A percentile compares a stretch with the other conserved stretches of the same genome.
phyloP scores from a whole-genome alignment of 1,140 invertebrate species.

The Heterodera schachtii region DNA sequence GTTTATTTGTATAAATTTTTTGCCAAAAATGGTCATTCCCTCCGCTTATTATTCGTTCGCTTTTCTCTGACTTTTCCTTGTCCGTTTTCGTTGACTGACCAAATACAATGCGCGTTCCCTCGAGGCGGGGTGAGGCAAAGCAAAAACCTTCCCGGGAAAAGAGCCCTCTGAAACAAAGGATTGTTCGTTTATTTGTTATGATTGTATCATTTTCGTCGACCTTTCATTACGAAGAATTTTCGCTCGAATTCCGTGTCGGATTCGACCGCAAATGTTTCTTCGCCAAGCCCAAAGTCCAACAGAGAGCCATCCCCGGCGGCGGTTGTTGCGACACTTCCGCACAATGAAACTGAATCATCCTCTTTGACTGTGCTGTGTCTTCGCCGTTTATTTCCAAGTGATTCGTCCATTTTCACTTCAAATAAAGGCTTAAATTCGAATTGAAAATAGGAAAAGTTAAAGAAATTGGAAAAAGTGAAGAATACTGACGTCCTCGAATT shows the following conservation, averaged over 20 bases:
- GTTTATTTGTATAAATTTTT: too few relatives aligned
- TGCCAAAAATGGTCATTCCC: too few relatives aligned
- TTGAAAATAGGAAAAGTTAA: too few relatives aligned
- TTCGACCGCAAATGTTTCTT: neutral
- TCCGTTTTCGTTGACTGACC: neutral
- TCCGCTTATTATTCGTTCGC: too few relatives aligned
- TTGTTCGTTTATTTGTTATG: neutral
- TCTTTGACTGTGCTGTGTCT: neutral
- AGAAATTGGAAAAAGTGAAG: too few relatives aligned
- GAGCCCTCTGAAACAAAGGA: constrained; percentile 17
- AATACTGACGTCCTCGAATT: too few relatives aligned
- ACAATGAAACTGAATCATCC: constrained; percentile 6
- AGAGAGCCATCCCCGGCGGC: neutral
- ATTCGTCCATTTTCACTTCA: too few relatives aligned
- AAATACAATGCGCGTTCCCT: constrained; percentile 10
- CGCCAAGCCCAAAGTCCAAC: neutral
- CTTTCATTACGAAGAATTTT: constrained; percentile 23
- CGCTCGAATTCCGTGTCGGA: constrained; percentile 8
- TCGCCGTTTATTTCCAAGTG: neutral
- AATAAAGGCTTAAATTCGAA: too few relatives aligned
- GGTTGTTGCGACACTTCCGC: constrained; percentile 7
- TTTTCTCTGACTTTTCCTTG: neutral
- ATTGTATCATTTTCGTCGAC: neutral
- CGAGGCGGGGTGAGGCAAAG: constrained; percentile 10
- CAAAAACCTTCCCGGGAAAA: constrained; percentile 11